Conservation (phyloP, 1,140 invertebrate genomes). For the Antheraea pernyi region DNA sequence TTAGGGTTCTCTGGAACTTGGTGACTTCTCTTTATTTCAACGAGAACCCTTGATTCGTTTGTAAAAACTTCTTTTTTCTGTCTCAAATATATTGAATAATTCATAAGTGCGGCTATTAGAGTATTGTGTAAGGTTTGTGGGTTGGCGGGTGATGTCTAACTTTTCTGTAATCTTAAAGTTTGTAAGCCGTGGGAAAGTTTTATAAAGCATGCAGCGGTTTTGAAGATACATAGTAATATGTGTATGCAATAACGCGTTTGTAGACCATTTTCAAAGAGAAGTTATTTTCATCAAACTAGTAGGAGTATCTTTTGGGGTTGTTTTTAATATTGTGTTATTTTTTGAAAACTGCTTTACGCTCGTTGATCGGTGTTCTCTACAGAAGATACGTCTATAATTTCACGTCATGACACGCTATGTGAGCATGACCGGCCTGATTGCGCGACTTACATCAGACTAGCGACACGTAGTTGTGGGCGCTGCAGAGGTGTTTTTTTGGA, state of each 20-base stretch:
- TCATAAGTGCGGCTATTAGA: slow-evolving; percentile 18
- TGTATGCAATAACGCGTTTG: background rate
- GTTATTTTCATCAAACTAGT: background rate
- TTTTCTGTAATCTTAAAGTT: slow-evolving; percentile 24
- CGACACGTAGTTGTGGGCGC: too few species aligned
- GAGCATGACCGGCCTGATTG: too few species aligned
- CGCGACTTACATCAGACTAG: too few species aligned
- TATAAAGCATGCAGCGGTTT: background rate
- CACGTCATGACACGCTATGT: too few species aligned
- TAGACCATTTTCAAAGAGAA: background rate
- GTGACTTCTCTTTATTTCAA: slow-evolving; percentile 25
- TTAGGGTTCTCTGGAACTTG: slow-evolving; percentile 12
- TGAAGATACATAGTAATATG: background rate
- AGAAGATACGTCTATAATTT: too few species aligned
- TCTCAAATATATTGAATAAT: slow-evolving; percentile 22
- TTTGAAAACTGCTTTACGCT: too few species aligned
- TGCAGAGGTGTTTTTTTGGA: too few species aligned
- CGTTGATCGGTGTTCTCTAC: too few species aligned
- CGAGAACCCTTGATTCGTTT: slow-evolving; percentile 23
- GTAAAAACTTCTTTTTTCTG: slow-evolving; percentile 17
- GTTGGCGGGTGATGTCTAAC: slow-evolving; percentile 3
- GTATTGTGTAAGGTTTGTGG: slow-evolving; percentile 6
- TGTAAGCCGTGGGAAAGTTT: background rate
- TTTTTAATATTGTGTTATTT: too few species aligned
- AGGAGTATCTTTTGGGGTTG: too few species aligned